Evolutionary conservation across 2,888 invertebrate species (phyloP).

Genomic region (Lamproptera curius): DNA sequence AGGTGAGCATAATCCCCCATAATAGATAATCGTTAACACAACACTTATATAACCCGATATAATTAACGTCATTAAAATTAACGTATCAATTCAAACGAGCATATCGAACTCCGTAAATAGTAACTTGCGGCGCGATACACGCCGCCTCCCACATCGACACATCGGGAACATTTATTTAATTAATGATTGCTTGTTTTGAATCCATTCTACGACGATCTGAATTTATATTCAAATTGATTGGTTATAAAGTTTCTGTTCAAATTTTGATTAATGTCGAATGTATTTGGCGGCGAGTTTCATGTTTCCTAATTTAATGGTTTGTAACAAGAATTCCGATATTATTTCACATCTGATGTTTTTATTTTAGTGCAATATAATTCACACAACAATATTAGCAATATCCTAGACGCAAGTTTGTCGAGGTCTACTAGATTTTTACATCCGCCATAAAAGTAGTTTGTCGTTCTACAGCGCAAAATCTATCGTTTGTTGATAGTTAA

Average conservation of each 20-base stretch:
- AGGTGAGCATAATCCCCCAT: slow-evolving; percentile 55
- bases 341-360: background rate
- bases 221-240: slow-evolving; percentile 27
- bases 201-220: slow-evolving; percentile 54
- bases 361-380: too few species aligned
- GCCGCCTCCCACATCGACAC: slow-evolving; percentile 50
- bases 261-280: background rate
- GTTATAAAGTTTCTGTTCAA: background rate
- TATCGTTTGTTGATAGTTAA: too few species aligned
- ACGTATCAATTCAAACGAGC: slow-evolving; percentile 34
- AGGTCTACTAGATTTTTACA: background rate
- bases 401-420: background rate
- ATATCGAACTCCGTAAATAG: slow-evolving; percentile 57
- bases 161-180: slow-evolving; percentile 51
- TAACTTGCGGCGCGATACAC: slow-evolving; percentile 55
- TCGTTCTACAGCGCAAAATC: background rate
- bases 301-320: background rate
- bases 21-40: slow-evolving; percentile 1
- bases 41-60: slow-evolving; percentile 8
- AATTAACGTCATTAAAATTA: slow-evolving; percentile 3
- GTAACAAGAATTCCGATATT: background rate
- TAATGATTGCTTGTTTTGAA: slow-evolving; percentile 48
- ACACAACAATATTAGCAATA: background rate
- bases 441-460: background rate
- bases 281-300: background rate